phyloP scores from a whole-genome alignment of 2,888 invertebrate species.

The Lycophotia porphyrea region DNA sequence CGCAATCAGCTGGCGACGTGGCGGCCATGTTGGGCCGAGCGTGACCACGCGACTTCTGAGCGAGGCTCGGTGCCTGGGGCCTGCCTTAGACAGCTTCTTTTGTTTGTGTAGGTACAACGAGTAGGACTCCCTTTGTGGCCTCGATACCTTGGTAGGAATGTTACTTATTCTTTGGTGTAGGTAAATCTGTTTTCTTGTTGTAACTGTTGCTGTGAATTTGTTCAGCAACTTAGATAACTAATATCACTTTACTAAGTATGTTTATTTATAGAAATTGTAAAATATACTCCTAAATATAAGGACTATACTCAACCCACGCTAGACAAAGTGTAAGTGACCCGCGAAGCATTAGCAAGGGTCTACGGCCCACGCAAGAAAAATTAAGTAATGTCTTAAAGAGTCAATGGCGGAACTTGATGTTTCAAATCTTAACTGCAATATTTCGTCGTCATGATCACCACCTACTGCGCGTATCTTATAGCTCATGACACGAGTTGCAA shows the following conservation, averaged over 20 bases:
- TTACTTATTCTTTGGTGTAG: background rate
- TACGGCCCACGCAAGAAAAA: background rate
- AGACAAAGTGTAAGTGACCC: background rate
- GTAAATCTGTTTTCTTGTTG: background rate
- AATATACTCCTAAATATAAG: background rate
- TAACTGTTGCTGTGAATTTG: background rate
- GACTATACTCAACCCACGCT: background rate
- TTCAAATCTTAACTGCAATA: background rate
- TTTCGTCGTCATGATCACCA: background rate
- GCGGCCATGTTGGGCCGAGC: conserved; percentile 92
- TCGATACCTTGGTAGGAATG: conserved; percentile 34
- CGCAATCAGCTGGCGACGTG: conserved; percentile 92
- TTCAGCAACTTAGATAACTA: background rate
- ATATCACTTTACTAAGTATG: background rate
- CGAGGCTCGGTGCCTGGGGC: conserved; percentile 71
- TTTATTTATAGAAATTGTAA: background rate
- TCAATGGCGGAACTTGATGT: conserved; percentile 4
- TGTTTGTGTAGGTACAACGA: conserved; percentile 46
- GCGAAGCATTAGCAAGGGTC: background rate
- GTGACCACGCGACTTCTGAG: conserved; percentile 87
- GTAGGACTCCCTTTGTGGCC: conserved; percentile 56
- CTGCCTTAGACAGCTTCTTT: conserved; percentile 61
- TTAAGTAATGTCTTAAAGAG: background rate
- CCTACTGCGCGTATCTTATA: background rate
- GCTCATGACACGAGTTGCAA: background rate